Evolutionary conservation across 2,888 invertebrate genomes (phyloP).

Genomic region (Chalcosyrphus nemorum): DNA sequence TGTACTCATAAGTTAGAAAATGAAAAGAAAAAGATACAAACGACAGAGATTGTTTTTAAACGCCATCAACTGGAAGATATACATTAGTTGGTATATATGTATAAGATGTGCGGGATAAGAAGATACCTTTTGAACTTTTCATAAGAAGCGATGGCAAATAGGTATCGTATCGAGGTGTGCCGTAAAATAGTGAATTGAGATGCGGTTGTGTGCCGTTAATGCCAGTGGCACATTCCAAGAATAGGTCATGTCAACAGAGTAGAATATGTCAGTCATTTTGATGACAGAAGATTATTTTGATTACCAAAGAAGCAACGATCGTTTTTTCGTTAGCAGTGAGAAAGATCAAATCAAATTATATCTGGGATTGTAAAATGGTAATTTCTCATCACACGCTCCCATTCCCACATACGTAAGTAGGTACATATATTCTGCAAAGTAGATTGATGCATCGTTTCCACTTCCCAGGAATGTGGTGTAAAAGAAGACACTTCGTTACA

Average conservation of each 20-base stretch:
- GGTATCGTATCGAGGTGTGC: constrained; percentile 57
- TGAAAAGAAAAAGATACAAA: neutral
- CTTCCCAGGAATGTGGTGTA: constrained; percentile 27
- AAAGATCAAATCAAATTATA: constrained; percentile 14
- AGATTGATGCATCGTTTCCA: constrained; percentile 1
- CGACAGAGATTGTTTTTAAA: constrained; percentile 1
- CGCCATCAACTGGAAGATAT: constrained; percentile 1
- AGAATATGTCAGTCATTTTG: constrained; percentile 45
- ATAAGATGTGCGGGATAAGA: constrained; percentile 46
- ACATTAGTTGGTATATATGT: neutral
- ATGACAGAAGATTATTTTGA: constrained; percentile 28
- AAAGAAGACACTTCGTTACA: constrained; percentile 15
- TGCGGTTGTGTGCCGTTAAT: constrained; percentile 28
- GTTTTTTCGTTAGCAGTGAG: neutral
- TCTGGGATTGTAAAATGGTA: neutral
- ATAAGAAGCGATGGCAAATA: constrained; percentile 34
- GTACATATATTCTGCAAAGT: too few relatives aligned
- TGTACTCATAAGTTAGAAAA: neutral
- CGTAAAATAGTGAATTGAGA: constrained; percentile 15
- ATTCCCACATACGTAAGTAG: constrained; percentile 58
- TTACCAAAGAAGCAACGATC: constrained; percentile 28
- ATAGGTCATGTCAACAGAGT: too few relatives aligned
- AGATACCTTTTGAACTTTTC: constrained; percentile 50
- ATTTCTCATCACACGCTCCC: constrained; percentile 49
- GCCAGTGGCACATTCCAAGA: constrained; percentile 55